phyloP scores from a whole-genome alignment of 2,888 invertebrate species.

The Tinea trinotella region DNA sequence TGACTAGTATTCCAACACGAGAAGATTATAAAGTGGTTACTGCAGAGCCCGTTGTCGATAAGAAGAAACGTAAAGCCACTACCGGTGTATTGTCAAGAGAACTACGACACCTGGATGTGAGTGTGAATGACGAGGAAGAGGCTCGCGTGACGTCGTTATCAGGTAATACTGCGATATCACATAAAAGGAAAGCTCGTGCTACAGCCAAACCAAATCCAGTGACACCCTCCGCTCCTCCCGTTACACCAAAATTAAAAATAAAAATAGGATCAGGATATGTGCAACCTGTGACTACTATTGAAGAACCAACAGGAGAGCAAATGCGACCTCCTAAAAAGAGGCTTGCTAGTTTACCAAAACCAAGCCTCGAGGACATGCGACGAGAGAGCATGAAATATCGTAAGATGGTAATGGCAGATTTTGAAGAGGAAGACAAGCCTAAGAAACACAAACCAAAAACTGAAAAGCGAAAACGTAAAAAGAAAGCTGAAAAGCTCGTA shows the following conservation, averaged over 20 bases:
- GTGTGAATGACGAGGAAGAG: conserved; percentile 70
- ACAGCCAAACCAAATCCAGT: conserved; percentile 36
- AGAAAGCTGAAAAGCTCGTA: conserved; percentile 69
- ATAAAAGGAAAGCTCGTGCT: conserved; percentile 47
- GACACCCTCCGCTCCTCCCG: conserved; percentile 38
- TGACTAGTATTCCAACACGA: conserved; percentile 88
- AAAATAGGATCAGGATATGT: conserved; percentile 77
- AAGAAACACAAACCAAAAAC: conserved; percentile 55
- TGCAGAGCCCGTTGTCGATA: conserved; percentile 77
- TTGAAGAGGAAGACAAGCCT: conserved; percentile 77
- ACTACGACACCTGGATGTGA: conserved; percentile 74
- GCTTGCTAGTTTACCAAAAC: conserved; percentile 74
- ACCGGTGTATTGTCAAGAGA: conserved; percentile 71
- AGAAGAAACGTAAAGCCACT: conserved; percentile 76
- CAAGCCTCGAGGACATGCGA: conserved; percentile 84
- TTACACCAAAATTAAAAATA: conserved; percentile 83
- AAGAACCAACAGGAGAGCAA: conserved; percentile 61
- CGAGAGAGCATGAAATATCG: conserved; percentile 91
- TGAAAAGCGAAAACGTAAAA: conserved; percentile 66
- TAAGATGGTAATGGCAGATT: conserved; percentile 87
- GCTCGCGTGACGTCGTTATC: conserved; percentile 38
- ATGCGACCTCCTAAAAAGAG: conserved; percentile 88
- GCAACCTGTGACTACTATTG: conserved; percentile 55
- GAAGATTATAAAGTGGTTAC: conserved; percentile 83
- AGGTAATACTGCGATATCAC: conserved; percentile 29